Conservation (phyloP, 1,140 invertebrate species). For the Euglossa dilemma region DNA sequence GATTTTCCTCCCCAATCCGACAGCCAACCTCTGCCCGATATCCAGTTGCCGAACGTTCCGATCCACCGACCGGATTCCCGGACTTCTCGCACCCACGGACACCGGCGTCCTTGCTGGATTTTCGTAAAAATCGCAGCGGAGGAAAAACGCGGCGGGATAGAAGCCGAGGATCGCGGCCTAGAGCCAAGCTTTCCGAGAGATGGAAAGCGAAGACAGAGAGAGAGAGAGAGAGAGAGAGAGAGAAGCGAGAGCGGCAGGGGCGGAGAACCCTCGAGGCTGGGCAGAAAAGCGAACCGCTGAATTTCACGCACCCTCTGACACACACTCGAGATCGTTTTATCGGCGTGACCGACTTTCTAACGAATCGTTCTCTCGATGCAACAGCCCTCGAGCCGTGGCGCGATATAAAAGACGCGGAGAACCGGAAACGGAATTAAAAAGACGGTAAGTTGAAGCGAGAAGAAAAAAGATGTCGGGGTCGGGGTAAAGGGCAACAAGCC, state of each 20-base stretch:
- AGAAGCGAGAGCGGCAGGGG: not conserved
- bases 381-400: slow-evolving; percentile 20
- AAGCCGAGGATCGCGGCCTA: not conserved
- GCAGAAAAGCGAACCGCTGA: not conserved
- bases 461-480: too few species aligned
- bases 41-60: not conserved
- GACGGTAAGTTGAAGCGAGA: slow-evolving; percentile 16
- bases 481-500: slow-evolving; percentile 7
- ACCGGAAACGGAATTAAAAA: slow-evolving; percentile 39
- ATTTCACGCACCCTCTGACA: not conserved
- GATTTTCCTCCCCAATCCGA: slow-evolving; percentile 34
- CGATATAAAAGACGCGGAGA: slow-evolving; percentile 38
- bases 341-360: slow-evolving; percentile 28
- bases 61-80: not conserved
- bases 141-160: not conserved
- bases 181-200: not conserved
- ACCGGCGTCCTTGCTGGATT: too few species aligned
- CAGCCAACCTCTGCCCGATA: slow-evolving; percentile 18
- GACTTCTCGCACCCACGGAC: not conserved
- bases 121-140: too few species aligned
- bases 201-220: too few species aligned
- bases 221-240: not conserved
- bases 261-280: not conserved
- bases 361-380: slow-evolving; percentile 44
- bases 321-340: slow-evolving; percentile 26